A percentile compares a stretch with the other conserved stretches of the same genome.
Evolutionary conservation across 2,113 vertebrate genomes (phyloP).

Genomic region (Nyctibius bracteatus): DNA sequence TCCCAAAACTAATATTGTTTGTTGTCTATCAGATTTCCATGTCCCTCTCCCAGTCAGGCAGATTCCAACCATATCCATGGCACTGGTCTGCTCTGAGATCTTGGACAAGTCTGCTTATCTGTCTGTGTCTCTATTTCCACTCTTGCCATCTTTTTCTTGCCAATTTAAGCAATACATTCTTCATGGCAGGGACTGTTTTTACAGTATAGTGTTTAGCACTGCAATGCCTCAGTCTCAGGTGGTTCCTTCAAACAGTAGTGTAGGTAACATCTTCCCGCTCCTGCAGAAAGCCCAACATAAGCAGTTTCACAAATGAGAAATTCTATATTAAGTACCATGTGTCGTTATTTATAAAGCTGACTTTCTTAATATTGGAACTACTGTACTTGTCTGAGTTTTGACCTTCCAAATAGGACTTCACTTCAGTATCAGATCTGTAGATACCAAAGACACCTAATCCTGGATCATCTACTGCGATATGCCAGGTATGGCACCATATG

Average conservation of each 20-base stretch:
- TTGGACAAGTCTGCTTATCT: background rate
- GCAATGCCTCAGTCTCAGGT: background rate
- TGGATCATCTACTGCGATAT: background rate
- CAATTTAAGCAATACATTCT: background rate
- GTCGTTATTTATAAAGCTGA: background rate
- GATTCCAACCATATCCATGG: background rate
- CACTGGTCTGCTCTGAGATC: background rate
- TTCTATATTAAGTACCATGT: background rate
- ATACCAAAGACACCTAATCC: background rate
- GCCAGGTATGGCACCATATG: background rate
- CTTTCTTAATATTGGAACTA: background rate
- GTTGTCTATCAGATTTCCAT: background rate
- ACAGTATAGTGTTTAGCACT: background rate
- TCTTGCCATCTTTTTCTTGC: background rate
- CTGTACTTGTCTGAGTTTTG: background rate
- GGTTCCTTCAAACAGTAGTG: background rate
- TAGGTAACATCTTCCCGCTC: background rate
- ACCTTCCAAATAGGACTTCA: background rate
- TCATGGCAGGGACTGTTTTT: background rate
- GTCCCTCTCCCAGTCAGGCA: background rate
- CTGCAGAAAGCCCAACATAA: background rate
- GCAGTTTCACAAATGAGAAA: background rate
- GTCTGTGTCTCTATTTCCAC: background rate
- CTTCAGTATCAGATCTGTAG: background rate
- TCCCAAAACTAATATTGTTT: background rate